Conservation (phyloP, 1,140 invertebrate genomes). For the Diuraphis noxia region DNA sequence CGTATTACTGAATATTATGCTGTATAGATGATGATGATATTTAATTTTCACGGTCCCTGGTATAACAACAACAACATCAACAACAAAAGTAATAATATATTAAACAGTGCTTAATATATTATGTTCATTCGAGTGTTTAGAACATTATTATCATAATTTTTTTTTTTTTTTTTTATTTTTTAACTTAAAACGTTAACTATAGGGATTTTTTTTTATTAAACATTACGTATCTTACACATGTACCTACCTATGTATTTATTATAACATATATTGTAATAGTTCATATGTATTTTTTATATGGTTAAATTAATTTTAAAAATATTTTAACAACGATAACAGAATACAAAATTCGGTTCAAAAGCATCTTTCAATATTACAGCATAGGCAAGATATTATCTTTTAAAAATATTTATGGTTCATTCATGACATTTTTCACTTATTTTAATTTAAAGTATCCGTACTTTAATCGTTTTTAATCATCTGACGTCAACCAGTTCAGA, state of each 20-base stretch:
- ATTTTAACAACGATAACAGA: not conserved
- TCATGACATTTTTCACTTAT: not conserved
- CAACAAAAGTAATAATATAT: no score
- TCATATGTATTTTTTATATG: not conserved
- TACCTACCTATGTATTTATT: not conserved
- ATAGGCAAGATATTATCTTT: no score
- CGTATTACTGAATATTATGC: not conserved
- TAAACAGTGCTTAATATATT: not conserved
- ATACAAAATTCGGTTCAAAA: not conserved
- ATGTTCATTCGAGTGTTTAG: not conserved
- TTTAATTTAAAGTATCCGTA: not conserved
- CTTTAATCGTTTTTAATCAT: slow-evolving; percentile 1
- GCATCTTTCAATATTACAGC: no score
- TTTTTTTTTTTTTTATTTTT: not conserved
- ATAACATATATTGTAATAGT: not conserved
- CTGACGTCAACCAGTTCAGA: not conserved
- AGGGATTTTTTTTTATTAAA: not conserved
- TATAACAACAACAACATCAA: not conserved
- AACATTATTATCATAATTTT: no score
- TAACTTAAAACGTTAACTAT: not conserved
- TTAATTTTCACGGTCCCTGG: not conserved
- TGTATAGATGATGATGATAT: not conserved
- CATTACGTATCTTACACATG: not conserved
- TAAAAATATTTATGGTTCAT: not conserved
- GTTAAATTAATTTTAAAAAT: slow-evolving; percentile 3